phyloP scores from a whole-genome alignment of 2,113 vertebrate species.

The Grallaria varia region DNA sequence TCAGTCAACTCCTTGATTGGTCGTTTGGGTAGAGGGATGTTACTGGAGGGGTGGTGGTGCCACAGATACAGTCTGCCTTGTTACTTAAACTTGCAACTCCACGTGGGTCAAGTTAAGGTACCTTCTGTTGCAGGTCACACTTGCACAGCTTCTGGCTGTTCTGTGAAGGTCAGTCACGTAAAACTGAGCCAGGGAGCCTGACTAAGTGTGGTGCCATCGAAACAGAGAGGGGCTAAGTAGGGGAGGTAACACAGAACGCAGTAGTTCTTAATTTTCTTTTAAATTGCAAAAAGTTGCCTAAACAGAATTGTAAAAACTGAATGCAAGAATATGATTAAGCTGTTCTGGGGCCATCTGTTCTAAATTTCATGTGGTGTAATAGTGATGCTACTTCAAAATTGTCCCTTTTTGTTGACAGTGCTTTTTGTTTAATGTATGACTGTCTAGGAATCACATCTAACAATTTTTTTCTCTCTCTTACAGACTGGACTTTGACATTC shows the following conservation, averaged over 20 bases:
- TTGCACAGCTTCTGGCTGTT: neutral
- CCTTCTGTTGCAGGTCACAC: neutral
- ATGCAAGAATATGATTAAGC: neutral
- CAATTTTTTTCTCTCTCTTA: neutral
- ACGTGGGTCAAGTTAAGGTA: neutral
- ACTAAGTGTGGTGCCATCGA: neutral
- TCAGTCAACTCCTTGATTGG: neutral
- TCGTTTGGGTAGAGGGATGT: neutral
- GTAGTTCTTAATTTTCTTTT: too few relatives aligned
- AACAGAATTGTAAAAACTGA: neutral
- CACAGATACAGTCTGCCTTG: neutral
- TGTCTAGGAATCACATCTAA: neutral
- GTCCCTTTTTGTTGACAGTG: neutral
- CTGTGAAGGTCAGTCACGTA: neutral
- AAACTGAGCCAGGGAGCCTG: neutral
- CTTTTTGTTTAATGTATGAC: neutral
- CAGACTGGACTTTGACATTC: constrained; percentile 50
- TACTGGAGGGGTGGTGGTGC: neutral
- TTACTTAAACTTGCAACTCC: neutral
- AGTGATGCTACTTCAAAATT: neutral
- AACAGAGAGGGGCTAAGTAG: neutral
- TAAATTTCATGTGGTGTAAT: neutral
- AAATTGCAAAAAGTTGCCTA: neutral
- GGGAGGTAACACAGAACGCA: neutral
- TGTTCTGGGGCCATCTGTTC: neutral